Evolutionary conservation across 2,888 invertebrate species (phyloP).

Genomic region (Melipona beecheii): DNA sequence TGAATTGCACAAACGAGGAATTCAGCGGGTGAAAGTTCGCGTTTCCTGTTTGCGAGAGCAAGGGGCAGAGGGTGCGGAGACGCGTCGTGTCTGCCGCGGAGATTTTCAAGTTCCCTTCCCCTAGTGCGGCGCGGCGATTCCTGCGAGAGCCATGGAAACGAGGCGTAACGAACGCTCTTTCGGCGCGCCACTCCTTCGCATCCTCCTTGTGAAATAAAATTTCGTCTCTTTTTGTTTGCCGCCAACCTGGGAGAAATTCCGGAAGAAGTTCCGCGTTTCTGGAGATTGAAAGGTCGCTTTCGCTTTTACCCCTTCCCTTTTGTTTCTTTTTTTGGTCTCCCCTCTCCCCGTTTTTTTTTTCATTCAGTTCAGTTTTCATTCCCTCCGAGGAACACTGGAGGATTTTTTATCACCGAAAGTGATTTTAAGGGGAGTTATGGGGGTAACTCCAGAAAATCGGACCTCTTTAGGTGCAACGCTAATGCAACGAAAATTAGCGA

Average conservation of each 20-base stretch:
- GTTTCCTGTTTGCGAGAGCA: slow-evolving; percentile 14
- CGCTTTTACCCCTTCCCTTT: too few species aligned
- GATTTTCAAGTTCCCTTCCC: slow-evolving; percentile 50
- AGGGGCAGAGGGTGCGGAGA: neutral
- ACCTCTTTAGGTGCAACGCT: too few species aligned
- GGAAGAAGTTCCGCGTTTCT: slow-evolving; percentile 16
- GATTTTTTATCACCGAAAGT: neutral
- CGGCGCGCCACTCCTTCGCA: neutral
- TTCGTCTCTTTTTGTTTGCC: slow-evolving; percentile 39
- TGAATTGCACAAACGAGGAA: slow-evolving; percentile 70
- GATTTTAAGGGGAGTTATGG: too few species aligned
- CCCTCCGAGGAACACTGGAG: neutral
- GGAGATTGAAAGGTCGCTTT: slow-evolving; percentile 31
- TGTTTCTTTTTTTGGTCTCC: neutral
- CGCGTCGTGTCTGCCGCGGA: slow-evolving; percentile 29
- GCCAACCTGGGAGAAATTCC: slow-evolving; percentile 3
- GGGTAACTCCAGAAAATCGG: too few species aligned
- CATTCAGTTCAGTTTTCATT: neutral
- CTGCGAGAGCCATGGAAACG: slow-evolving; percentile 48
- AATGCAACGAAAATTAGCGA: too few species aligned
- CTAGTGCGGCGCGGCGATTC: slow-evolving; percentile 18
- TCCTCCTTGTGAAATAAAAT: slow-evolving; percentile 39
- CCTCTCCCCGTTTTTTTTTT: neutral
- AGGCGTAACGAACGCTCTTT: slow-evolving; percentile 50
- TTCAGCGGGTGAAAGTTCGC: slow-evolving; percentile 61